These are phyloP conservation scores for Burhinus bistriatus DNA, from an alignment of 2,113 vertebrate species.

Conservation along the genomic window DNA sequence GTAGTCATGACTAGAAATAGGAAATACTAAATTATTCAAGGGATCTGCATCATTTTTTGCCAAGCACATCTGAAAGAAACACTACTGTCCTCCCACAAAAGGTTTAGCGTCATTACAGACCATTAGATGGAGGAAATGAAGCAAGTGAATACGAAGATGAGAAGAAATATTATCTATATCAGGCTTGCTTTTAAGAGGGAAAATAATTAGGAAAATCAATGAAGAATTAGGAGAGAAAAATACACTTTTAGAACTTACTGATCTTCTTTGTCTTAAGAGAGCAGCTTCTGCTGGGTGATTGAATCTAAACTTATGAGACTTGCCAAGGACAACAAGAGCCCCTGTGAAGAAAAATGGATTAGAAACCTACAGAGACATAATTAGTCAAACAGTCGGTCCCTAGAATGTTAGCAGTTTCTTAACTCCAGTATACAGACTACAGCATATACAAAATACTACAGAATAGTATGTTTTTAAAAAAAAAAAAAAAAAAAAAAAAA, in stretches of 20 bases:
- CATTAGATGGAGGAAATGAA: constrained; percentile 30
- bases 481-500: background rate
- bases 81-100: background rate
- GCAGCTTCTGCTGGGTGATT: constrained; percentile 95
- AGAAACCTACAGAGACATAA: background rate
- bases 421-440: background rate
- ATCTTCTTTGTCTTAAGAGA: constrained; percentile 83
- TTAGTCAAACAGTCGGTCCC: background rate
- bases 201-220: background rate
- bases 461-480: background rate
- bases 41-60: constrained; percentile 2
- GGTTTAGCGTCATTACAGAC: background rate
- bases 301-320: constrained; percentile 90
- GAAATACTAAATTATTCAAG: constrained; percentile 47
- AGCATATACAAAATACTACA: background rate
- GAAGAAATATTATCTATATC: background rate
- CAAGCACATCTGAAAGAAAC: background rate
- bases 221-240: background rate
- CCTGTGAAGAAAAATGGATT: constrained; percentile 68
- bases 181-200: background rate
- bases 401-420: background rate
- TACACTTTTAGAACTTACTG: constrained; percentile 74
- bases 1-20: background rate
- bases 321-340: constrained; percentile 87
- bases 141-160: background rate